Evolutionary conservation across 2,888 invertebrate genomes (phyloP).

Genomic region (Erebia ligea): DNA sequence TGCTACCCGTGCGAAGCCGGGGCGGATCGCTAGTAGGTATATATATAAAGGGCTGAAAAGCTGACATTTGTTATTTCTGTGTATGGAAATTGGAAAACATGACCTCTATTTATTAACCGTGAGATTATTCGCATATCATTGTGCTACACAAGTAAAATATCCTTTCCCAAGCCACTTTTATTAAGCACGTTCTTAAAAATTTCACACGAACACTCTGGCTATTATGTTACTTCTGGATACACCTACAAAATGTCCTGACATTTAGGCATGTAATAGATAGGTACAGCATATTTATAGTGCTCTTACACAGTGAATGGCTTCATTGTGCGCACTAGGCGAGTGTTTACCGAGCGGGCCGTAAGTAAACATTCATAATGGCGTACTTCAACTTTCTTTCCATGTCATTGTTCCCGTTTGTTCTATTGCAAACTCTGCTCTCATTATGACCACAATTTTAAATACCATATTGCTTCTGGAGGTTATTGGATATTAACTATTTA

Average conservation of each 20-base stretch:
- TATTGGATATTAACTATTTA: background rate
- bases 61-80: too few species aligned
- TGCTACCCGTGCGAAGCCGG: too few species aligned
- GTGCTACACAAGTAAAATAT: too few species aligned
- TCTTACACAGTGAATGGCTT: slow-evolving; percentile 34
- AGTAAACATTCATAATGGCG: slow-evolving; percentile 51
- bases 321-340: slow-evolving; percentile 38
- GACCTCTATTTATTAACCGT: too few species aligned
- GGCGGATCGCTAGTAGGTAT: too few species aligned
- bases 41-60: too few species aligned
- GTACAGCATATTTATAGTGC: slow-evolving; percentile 35
- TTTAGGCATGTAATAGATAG: slow-evolving; percentile 35
- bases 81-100: too few species aligned
- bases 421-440: slow-evolving; percentile 34
- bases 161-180: too few species aligned
- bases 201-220: background rate
- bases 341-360: slow-evolving; percentile 48
- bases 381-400: slow-evolving; percentile 57
- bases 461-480: slow-evolving; percentile 10
- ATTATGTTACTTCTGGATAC: background rate
- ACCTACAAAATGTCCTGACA: slow-evolving; percentile 16
- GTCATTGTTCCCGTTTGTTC: slow-evolving; percentile 48
- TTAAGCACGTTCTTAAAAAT: background rate
- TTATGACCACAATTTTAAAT: slow-evolving; percentile 30
- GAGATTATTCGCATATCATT: too few species aligned